Percentiles rank a stretch among this genome's conserved stretches.
These are phyloP conservation scores for Micronycteris hirsuta DNA, from an alignment of 2,113 vertebrate genomes.

Conservation along the genomic window DNA sequence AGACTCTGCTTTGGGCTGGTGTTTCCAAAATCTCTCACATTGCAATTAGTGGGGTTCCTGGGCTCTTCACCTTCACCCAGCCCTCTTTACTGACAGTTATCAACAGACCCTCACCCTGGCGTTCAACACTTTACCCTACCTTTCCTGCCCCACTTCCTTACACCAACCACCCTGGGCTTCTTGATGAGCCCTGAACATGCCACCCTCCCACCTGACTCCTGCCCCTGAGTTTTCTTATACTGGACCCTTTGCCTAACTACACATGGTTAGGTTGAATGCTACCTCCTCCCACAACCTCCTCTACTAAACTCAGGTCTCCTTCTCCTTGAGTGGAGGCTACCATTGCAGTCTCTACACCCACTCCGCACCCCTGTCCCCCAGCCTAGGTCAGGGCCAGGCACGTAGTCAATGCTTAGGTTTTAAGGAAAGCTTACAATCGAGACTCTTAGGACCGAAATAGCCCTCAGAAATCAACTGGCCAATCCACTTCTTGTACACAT, in stretches of 20 bases:
- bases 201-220: not conserved
- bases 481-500: not conserved
- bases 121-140: not conserved
- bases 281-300: not conserved
- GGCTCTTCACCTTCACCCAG: not conserved
- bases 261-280: not conserved
- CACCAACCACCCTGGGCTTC: not conserved
- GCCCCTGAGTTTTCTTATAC: not conserved
- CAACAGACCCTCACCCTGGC: not conserved
- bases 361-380: not conserved
- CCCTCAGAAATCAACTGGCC: not conserved
- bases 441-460: slow-evolving; percentile 4
- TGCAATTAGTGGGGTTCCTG: not conserved
- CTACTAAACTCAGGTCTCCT: not conserved
- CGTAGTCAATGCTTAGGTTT: not conserved
- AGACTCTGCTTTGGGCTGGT: not conserved
- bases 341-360: not conserved
- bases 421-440: slow-evolving; percentile 1
- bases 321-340: not conserved
- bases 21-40: not conserved
- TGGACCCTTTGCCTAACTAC: not conserved
- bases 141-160: not conserved
- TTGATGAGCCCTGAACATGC: not conserved
- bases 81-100: not conserved
- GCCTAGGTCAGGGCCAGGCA: not conserved